These are phyloP conservation scores for Callosobruchus maculatus DNA, from an alignment of 2,888 invertebrate genomes.

Conservation along the genomic window DNA sequence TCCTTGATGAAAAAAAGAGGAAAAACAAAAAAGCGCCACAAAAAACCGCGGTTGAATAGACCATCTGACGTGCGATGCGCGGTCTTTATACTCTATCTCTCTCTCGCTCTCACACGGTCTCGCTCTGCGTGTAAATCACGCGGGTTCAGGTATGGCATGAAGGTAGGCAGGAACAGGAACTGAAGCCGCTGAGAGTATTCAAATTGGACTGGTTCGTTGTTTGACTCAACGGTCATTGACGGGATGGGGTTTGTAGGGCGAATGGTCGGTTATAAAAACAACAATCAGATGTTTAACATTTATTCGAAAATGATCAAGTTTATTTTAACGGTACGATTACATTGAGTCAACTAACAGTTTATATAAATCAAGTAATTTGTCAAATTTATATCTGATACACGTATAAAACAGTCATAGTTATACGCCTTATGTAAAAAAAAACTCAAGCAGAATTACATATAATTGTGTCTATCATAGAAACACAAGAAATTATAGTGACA, in stretches of 20 bases:
- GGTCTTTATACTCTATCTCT: background rate
- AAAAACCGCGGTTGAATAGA: background rate
- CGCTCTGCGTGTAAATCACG: background rate
- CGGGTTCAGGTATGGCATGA: background rate
- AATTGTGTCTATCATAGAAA: too few relatives aligned
- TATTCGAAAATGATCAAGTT: too few relatives aligned
- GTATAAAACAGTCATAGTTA: too few relatives aligned
- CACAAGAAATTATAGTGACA: too few relatives aligned
- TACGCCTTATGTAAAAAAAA: too few relatives aligned
- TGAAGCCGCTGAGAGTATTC: background rate
- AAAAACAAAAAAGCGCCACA: background rate
- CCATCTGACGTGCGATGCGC: background rate
- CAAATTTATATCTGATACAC: too few relatives aligned
- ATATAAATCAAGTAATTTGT: too few relatives aligned
- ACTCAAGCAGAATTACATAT: too few relatives aligned
- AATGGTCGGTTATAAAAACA: background rate
- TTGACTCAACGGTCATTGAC: background rate
- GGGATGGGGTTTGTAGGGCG: background rate
- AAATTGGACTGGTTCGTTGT: background rate
- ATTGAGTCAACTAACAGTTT: too few relatives aligned
- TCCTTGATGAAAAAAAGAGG: background rate
- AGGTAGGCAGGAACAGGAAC: background rate
- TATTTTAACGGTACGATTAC: too few relatives aligned
- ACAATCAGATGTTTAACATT: too few relatives aligned
- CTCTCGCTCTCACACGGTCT: background rate